Percentiles rank a stretch among this genome's conserved stretches.
phyloP scores from a whole-genome alignment of 2,888 invertebrate genomes.

The Drosophila tripunctata region DNA sequence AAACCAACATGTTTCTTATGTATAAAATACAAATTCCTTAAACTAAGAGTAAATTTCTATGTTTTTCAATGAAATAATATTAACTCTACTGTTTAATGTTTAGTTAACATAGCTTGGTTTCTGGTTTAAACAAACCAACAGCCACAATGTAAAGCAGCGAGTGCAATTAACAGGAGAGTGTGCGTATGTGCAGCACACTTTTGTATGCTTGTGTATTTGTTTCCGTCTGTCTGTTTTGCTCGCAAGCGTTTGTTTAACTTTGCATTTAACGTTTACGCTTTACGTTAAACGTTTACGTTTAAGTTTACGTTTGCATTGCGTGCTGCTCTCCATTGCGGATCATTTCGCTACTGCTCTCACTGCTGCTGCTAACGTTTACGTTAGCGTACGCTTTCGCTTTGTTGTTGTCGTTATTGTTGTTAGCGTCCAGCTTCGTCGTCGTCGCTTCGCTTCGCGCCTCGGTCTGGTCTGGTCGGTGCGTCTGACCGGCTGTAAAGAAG shows the following conservation, averaged over 20 bases:
- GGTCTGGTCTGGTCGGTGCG: slow-evolving; percentile 42
- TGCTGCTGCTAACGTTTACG: slow-evolving; percentile 11
- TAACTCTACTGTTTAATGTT: too few species aligned
- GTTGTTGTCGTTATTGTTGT: slow-evolving; percentile 23
- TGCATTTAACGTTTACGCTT: slow-evolving; percentile 12
- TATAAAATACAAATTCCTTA: too few species aligned
- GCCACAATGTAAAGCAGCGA: background rate
- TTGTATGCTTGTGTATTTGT: background rate
- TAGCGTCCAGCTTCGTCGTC: slow-evolving; percentile 35
- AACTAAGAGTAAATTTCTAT: too few species aligned
- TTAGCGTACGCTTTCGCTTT: slow-evolving; percentile 11
- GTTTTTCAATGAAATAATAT: too few species aligned
- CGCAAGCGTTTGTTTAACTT: slow-evolving; percentile 6
- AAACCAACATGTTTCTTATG: too few species aligned
- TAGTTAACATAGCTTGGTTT: too few species aligned
- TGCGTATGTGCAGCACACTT: background rate
- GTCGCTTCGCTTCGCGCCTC: slow-evolving; percentile 19
- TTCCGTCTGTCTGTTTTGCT: background rate
- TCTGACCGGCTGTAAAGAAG: slow-evolving; percentile 33
- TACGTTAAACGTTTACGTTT: slow-evolving; percentile 1
- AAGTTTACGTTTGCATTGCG: slow-evolving; percentile 1
- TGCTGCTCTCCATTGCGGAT: slow-evolving; percentile 35
- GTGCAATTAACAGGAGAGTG: background rate
- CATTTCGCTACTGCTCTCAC: slow-evolving; percentile 12
- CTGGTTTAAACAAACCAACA: background rate